These are phyloP conservation scores for Erythrocercus mccallii DNA, from an alignment of 2,113 vertebrate species.

Conservation along the genomic window DNA sequence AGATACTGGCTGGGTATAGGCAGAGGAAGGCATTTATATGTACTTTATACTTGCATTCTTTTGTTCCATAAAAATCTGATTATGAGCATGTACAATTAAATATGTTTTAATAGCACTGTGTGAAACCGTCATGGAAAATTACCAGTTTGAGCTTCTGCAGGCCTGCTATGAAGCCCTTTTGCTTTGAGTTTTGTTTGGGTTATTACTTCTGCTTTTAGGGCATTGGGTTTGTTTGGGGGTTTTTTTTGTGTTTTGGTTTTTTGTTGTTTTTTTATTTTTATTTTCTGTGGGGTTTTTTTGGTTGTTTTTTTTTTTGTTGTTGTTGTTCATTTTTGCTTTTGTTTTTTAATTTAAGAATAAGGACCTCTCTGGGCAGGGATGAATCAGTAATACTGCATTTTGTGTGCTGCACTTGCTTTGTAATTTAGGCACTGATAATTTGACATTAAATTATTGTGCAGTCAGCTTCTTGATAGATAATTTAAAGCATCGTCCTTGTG, in stretches of 20 bases:
- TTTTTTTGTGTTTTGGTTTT: too few species aligned
- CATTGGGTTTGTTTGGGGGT: background rate
- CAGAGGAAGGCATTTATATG: background rate
- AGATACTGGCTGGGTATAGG: background rate
- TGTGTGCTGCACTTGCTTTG: background rate
- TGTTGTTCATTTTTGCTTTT: background rate
- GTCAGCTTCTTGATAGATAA: background rate
- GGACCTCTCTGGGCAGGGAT: background rate
- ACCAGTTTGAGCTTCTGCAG: background rate
- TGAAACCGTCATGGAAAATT: constrained; percentile 30
- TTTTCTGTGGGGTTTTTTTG: too few species aligned
- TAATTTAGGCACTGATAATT: background rate
- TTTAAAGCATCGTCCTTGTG: background rate
- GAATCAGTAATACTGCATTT: background rate
- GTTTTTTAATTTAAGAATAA: background rate
- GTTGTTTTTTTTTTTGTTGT: too few species aligned
- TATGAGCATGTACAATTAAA: background rate
- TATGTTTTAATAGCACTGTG: background rate
- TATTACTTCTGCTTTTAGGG: background rate
- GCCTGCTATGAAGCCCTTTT: background rate
- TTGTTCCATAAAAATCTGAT: constrained; percentile 9
- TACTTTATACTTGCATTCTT: background rate
- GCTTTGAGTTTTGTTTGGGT: background rate
- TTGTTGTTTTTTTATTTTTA: too few species aligned
- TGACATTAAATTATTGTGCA: background rate